Conservation (phyloP, 2,888 invertebrate genomes). For the Callinectes sapidus region DNA sequence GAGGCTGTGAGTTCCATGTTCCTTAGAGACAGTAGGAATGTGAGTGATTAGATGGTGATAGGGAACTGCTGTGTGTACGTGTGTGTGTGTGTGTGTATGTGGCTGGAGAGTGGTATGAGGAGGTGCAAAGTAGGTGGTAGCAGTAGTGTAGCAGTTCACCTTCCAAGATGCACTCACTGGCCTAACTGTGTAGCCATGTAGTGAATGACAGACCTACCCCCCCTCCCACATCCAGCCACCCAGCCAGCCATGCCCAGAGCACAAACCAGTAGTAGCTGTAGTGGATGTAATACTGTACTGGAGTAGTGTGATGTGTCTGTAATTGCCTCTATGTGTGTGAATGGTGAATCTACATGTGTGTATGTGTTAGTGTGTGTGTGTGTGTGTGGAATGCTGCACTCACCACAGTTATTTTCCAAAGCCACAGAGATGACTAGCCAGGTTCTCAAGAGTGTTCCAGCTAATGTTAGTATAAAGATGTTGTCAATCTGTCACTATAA, state of each 20-base stretch:
- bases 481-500: too few relatives aligned
- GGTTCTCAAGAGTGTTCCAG: too few relatives aligned
- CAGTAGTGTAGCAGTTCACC: neutral
- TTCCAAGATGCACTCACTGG: neutral
- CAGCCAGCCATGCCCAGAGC: neutral
- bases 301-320: neutral
- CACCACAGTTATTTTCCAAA: too few relatives aligned
- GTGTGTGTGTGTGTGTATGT: slow-evolving; percentile 24
- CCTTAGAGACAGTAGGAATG: neutral
- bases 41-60: neutral
- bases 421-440: too few relatives aligned
- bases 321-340: neutral
- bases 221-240: too few relatives aligned
- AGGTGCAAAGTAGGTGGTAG: neutral
- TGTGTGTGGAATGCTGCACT: neutral
- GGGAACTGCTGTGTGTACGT: neutral
- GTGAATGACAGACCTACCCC: neutral
- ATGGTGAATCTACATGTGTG: neutral
- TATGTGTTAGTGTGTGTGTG: neutral
- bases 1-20: neutral
- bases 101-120: neutral
- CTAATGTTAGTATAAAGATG: too few relatives aligned
- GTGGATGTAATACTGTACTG: neutral
- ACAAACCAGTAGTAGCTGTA: slow-evolving; percentile 15
- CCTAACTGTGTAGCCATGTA: neutral